Percentiles rank a stretch among this genome's conserved stretches.
Conservation (phyloP, 2,113 vertebrate species). For the Eurypyga helias region DNA sequence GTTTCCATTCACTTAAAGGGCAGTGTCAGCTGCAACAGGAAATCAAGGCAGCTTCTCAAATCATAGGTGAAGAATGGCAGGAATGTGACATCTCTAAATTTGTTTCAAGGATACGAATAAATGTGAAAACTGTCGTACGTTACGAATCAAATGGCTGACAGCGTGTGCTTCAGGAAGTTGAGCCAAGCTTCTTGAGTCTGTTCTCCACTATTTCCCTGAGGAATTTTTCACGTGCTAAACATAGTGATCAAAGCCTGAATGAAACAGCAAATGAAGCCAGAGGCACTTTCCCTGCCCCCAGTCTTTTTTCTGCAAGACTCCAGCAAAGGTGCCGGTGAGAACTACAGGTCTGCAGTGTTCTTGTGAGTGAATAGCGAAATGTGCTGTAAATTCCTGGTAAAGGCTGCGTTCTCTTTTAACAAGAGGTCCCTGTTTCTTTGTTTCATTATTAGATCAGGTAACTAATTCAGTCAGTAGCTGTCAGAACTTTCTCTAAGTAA, state of each 20-base stretch:
- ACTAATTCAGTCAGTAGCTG: not conserved
- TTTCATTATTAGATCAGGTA: not conserved
- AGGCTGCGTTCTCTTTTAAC: not conserved
- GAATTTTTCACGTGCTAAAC: slow-evolving; percentile 48
- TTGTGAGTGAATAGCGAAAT: not conserved
- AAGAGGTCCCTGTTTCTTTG: not conserved
- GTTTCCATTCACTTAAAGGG: slow-evolving; percentile 63
- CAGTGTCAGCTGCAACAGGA: slow-evolving; percentile 71
- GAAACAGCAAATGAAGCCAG: slow-evolving; percentile 32
- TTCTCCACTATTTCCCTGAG: slow-evolving; percentile 38
- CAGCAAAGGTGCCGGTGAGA: not conserved
- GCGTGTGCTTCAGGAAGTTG: not conserved
- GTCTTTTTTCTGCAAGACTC: not conserved
- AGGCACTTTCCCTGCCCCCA: not conserved
- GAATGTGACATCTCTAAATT: slow-evolving; percentile 70
- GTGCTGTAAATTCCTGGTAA: not conserved
- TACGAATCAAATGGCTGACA: slow-evolving; percentile 38
- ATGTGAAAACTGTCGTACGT: not conserved
- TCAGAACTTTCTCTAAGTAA: not conserved
- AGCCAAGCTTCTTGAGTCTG: slow-evolving; percentile 39
- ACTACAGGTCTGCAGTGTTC: not conserved
- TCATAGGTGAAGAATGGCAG: slow-evolving; percentile 68
- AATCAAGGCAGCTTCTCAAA: slow-evolving; percentile 68
- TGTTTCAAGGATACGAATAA: slow-evolving; percentile 68
- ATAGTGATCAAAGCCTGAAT: slow-evolving; percentile 58